Percentiles rank a stretch among this genome's conserved stretches.
These are phyloP conservation scores for Gymnocheta viridis DNA, from an alignment of 2,888 invertebrate genomes.

Conservation along the genomic window DNA sequence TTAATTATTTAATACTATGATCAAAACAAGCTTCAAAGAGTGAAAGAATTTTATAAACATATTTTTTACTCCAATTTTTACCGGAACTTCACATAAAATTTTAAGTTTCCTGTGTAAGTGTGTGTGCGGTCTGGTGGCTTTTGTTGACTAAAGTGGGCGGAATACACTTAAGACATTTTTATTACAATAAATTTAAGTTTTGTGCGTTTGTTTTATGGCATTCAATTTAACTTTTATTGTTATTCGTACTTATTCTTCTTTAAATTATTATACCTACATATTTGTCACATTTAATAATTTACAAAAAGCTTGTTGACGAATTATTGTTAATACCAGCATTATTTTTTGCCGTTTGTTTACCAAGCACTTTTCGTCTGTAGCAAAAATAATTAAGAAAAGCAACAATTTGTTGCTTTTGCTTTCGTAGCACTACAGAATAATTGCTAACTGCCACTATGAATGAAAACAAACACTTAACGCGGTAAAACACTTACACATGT, in stretches of 20 bases:
- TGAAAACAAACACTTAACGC: slow-evolving; percentile 1
- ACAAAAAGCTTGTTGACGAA: slow-evolving; percentile 15
- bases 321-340: slow-evolving; percentile 32
- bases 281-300: slow-evolving; percentile 59
- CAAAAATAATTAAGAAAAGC: slow-evolving; percentile 7
- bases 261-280: no score
- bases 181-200: slow-evolving; percentile 28
- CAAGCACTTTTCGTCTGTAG: neutral
- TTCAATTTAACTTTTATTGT: slow-evolving; percentile 39
- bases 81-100: slow-evolving; percentile 46
- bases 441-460: neutral
- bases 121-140: neutral
- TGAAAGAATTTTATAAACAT: neutral
- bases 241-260: slow-evolving; percentile 7
- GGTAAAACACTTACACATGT: neutral
- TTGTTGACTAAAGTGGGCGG: neutral
- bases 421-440: neutral
- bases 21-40: slow-evolving; percentile 48
- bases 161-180: slow-evolving; percentile 23
- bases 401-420: slow-evolving; percentile 29
- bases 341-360: slow-evolving; percentile 4
- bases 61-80: neutral
- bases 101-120: slow-evolving; percentile 30
- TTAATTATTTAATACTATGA: slow-evolving; percentile 61
- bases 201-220: slow-evolving; percentile 43